A percentile compares a stretch with the other conserved stretches of the same genome.
Conservation (phyloP, 1,140 invertebrate genomes). For the Pseudoatta argentina region DNA sequence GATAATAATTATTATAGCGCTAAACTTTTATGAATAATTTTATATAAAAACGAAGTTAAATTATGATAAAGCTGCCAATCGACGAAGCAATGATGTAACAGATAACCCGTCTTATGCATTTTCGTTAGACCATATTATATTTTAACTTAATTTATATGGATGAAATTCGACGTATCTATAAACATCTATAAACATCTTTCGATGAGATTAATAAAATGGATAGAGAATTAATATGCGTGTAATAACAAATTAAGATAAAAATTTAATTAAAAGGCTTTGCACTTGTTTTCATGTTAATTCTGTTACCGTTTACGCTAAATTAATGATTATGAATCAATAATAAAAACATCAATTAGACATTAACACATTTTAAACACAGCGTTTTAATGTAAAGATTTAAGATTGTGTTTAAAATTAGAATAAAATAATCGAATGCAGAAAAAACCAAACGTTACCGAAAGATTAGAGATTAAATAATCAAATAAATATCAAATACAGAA, state of each 20-base stretch:
- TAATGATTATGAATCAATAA: background rate
- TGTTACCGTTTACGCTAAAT: background rate
- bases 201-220: constrained; percentile 3
- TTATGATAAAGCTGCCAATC: too few relatives aligned
- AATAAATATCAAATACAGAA: too few relatives aligned
- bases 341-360: background rate
- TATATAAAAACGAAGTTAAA: too few relatives aligned
- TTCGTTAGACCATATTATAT: too few relatives aligned
- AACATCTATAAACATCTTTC: background rate
- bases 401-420: background rate
- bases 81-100: too few relatives aligned
- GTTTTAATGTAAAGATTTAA: constrained; percentile 12
- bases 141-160: background rate
- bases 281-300: background rate
- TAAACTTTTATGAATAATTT: too few relatives aligned
- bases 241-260: background rate
- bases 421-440: background rate
- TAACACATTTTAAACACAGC: background rate
- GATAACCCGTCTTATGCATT: too few relatives aligned
- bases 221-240: background rate
- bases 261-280: constrained; percentile 21
- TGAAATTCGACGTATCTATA: background rate
- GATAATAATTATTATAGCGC: too few relatives aligned
- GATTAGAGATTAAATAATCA: too few relatives aligned
- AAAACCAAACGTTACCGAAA: background rate